Conservation (phyloP, 2,888 invertebrate species). For the Pheosia tremula region DNA sequence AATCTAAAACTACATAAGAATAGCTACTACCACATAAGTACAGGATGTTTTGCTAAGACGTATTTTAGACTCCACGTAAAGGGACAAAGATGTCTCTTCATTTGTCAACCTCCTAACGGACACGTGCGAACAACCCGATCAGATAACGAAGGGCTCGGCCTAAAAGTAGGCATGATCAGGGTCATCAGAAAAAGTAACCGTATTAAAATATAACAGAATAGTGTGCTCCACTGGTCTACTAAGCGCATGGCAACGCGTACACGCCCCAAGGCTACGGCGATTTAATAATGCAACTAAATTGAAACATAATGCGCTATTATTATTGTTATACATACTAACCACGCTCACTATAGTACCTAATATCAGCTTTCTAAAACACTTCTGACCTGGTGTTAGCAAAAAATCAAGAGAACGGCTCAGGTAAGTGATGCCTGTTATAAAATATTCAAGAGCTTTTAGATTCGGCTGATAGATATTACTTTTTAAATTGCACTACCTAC, state of each 20-base stretch:
- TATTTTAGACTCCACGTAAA: not conserved
- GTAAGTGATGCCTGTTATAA: constrained; percentile 16
- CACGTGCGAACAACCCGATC: constrained; percentile 36
- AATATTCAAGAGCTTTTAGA: constrained; percentile 36
- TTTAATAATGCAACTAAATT: constrained; percentile 58
- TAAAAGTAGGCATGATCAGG: constrained; percentile 59
- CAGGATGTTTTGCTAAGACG: too few relatives aligned
- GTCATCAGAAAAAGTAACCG: constrained; percentile 76
- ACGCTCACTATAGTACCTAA: constrained; percentile 18
- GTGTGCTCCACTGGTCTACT: constrained; percentile 75
- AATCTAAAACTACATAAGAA: too few relatives aligned
- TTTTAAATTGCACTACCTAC: not conserved
- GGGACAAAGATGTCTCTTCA: constrained; percentile 9
- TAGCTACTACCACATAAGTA: too few relatives aligned
- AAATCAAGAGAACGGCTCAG: constrained; percentile 10
- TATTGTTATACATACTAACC: constrained; percentile 40
- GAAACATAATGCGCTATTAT: constrained; percentile 48
- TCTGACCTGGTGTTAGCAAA: constrained; percentile 10
- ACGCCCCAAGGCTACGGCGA: constrained; percentile 57
- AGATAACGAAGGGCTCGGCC: constrained; percentile 65
- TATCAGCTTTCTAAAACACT: constrained; percentile 36
- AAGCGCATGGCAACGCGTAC: constrained; percentile 64
- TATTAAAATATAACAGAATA: constrained; percentile 79
- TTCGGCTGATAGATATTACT: not conserved
- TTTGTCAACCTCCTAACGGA: constrained; percentile 12